These are phyloP conservation scores for Emys orbicularis DNA, from an alignment of 2,797 vertebrate genomes.

Conservation along the genomic window DNA sequence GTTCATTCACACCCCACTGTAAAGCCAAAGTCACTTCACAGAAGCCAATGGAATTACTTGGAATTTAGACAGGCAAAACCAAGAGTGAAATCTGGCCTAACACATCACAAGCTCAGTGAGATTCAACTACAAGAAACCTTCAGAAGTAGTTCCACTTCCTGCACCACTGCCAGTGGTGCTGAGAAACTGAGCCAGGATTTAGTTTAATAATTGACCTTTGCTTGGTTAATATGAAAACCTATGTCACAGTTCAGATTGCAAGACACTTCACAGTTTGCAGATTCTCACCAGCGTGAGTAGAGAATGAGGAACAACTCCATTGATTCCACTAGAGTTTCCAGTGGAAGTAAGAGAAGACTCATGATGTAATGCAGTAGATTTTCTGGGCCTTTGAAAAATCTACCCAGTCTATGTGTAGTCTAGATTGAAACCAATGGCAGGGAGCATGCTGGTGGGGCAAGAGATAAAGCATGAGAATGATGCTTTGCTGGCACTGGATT, in stretches of 20 bases:
- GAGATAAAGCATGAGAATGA: constrained; percentile 15
- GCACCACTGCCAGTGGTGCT: constrained; percentile 33
- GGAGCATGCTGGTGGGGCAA: background rate
- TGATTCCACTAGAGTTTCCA: fast-evolving
- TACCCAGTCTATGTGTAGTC: background rate
- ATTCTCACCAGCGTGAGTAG: background rate
- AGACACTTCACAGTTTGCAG: background rate
- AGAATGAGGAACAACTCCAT: background rate
- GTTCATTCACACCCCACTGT: constrained; percentile 39
- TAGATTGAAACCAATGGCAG: constrained; percentile 18
- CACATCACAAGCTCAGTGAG: constrained; percentile 66
- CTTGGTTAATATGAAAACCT: background rate
- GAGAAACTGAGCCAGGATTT: constrained; percentile 15
- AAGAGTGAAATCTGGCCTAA: background rate
- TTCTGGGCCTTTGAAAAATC: constrained; percentile 15
- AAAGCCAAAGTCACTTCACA: constrained; percentile 45
- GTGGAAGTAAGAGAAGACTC: background rate
- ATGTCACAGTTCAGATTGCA: background rate
- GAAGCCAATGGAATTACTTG: constrained; percentile 34
- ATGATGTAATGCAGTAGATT: background rate
- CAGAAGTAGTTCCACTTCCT: background rate
- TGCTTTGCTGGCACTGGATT: constrained; percentile 45
- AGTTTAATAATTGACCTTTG: background rate
- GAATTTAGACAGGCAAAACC: constrained; percentile 57
- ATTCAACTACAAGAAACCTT: constrained; percentile 26